phyloP scores from a whole-genome alignment of 2,113 vertebrate species.

The Gymnorhina tibicen region DNA sequence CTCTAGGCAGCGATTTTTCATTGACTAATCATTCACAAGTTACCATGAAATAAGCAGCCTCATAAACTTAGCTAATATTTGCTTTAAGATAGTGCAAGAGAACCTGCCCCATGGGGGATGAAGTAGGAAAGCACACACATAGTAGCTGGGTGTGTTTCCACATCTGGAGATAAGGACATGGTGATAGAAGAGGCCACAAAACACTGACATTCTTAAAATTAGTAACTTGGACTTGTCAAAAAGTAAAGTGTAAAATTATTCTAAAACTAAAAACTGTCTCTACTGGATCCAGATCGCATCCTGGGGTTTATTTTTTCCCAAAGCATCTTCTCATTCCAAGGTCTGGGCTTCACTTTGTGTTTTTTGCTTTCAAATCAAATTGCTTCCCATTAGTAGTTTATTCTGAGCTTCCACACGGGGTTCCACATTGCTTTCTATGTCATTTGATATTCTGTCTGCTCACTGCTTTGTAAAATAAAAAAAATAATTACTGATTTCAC shows the following conservation, averaged over 20 bases:
- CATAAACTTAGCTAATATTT: constrained; percentile 50
- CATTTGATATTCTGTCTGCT: not conserved
- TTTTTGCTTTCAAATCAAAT: not conserved
- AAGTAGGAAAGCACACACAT: not conserved
- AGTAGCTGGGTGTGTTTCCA: not conserved
- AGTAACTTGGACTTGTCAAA: not conserved
- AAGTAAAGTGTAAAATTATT: not conserved
- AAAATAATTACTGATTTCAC: not conserved
- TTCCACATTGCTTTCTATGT: not conserved
- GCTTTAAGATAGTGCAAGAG: constrained; percentile 16
- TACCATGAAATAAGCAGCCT: not conserved
- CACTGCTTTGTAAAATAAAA: not conserved
- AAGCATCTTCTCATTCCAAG: not conserved
- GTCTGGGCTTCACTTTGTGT: not conserved
- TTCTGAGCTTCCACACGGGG: not conserved
- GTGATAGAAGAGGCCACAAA: not conserved
- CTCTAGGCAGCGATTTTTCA: constrained; percentile 6
- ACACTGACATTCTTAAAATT: not conserved
- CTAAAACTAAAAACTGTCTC: not conserved
- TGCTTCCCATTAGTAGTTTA: not conserved
- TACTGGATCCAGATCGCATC: not conserved
- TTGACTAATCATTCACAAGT: constrained; percentile 53
- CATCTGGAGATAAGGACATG: not conserved
- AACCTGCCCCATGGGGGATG: not conserved
- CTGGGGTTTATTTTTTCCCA: not conserved